A percentile compares a stretch with the other conserved stretches of the same genome.
Evolutionary conservation across 2,797 vertebrate species (phyloP).

Genomic region (Cyclopterus lumpus): DNA sequence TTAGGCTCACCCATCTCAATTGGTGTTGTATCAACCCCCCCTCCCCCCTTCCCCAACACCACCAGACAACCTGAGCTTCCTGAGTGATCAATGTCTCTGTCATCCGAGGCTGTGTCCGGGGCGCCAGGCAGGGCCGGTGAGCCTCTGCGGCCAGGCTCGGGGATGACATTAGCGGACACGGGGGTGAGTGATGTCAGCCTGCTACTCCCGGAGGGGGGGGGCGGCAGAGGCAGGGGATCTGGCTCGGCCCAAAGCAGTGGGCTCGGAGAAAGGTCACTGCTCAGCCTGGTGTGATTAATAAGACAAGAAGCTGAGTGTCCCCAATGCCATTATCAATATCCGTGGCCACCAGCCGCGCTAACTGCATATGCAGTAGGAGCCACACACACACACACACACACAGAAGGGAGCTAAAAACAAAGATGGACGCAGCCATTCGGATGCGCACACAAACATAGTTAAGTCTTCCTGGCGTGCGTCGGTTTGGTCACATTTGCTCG

Average conservation of each 20-base stretch:
- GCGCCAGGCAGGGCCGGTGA: conserved; percentile 60
- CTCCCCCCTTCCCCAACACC: conserved; percentile 15
- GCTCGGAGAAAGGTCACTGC: conserved; percentile 86
- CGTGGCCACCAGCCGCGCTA: conserved; percentile 60
- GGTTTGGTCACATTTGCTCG: conserved; percentile 59
- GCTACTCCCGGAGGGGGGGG: conserved; percentile 74
- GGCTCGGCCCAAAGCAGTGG: conserved; percentile 70
- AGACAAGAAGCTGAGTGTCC: conserved; percentile 86
- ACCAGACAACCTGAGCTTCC: conserved; percentile 76
- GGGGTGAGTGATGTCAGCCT: conserved; percentile 85
- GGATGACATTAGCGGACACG: conserved; percentile 86
- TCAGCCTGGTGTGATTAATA: conserved; percentile 91
- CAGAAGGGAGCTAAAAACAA: conserved; percentile 4
- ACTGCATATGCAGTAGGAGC: conserved; percentile 63
- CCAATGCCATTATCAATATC: conserved; percentile 80
- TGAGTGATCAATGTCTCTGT: conserved; percentile 89
- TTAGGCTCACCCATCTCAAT: conserved; percentile 74
- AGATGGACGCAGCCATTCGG: conserved; percentile 7
- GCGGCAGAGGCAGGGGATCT: conserved; percentile 70
- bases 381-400: conserved; percentile 16
- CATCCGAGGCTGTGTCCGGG: conserved; percentile 73
- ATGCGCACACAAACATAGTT: conserved; percentile 38
- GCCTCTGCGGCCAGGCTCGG: conserved; percentile 66
- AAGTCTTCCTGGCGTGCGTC: conserved; percentile 20
- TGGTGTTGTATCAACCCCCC: conserved; percentile 55